Conservation (phyloP, 2,797 vertebrate species). For the Enteromius treurensis region DNA sequence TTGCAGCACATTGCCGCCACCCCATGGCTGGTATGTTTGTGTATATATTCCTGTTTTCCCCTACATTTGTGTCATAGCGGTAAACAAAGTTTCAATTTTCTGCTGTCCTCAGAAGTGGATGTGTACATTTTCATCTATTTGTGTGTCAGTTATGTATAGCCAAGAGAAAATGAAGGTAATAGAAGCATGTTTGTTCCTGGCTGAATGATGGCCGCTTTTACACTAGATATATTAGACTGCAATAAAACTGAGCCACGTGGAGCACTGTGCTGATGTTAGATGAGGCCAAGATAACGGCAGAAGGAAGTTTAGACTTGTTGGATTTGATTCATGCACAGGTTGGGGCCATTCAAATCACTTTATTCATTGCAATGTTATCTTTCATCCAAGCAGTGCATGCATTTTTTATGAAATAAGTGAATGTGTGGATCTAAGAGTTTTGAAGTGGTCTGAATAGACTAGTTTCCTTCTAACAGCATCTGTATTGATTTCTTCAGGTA, state of each 20-base stretch:
- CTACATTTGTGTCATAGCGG: conserved; percentile 1
- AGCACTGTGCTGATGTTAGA: not conserved
- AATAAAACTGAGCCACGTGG: conserved; percentile 13
- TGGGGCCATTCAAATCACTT: not conserved
- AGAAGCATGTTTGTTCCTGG: not conserved
- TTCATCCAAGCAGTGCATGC: not conserved
- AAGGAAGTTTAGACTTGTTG: not conserved
- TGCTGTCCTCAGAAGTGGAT: conserved; percentile 11
- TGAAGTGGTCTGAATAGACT: not conserved
- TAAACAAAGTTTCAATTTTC: conserved; percentile 21
- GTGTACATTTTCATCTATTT: conserved; percentile 33
- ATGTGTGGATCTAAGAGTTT: not conserved
- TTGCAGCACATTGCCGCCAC: not conserved
- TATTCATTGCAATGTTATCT: not conserved
- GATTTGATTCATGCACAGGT: not conserved
- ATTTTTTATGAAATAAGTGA: not conserved
- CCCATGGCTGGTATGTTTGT: not conserved
- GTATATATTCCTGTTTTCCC: not conserved
- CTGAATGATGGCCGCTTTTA: not conserved
- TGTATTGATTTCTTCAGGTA: conserved; percentile 80
- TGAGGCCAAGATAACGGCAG: not conserved
- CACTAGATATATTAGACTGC: not conserved
- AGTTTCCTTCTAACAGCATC: not conserved
- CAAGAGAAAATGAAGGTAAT: conserved; percentile 20
- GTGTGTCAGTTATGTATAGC: conserved; percentile 33